Conservation (phyloP, 2,888 invertebrate species). For the Andrena chrysosceles region DNA sequence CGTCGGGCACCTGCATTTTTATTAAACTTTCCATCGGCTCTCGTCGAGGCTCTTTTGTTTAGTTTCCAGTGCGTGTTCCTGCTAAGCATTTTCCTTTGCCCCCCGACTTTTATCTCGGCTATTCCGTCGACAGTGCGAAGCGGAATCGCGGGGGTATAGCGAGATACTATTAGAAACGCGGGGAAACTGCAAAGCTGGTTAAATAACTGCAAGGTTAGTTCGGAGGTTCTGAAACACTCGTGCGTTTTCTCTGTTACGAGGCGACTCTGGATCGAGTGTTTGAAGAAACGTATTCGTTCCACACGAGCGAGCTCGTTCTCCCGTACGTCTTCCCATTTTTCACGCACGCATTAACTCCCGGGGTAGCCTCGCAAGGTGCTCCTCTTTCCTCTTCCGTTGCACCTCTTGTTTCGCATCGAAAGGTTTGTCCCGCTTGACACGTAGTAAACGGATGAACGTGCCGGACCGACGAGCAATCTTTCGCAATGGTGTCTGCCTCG, state of each 20-base stretch:
- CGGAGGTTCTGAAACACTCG: background rate
- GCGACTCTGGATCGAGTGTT: background rate
- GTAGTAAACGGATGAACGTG: background rate
- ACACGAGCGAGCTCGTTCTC: background rate
- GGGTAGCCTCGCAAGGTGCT: background rate
- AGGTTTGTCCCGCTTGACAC: background rate
- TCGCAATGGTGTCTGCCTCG: slow-evolving; percentile 9
- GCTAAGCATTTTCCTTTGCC: background rate
- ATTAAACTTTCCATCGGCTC: slow-evolving; percentile 2
- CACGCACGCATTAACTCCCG: slow-evolving; percentile 17
- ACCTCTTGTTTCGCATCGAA: background rate
- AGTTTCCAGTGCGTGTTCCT: slow-evolving; percentile 6
- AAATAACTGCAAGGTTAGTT: background rate
- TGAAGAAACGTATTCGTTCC: slow-evolving; percentile 3
- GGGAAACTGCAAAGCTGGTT: too few relatives aligned
- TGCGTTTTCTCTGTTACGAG: background rate
- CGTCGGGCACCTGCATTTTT: background rate
- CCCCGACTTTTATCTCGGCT: background rate
- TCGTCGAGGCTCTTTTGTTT: slow-evolving; percentile 6
- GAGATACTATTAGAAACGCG: too few relatives aligned
- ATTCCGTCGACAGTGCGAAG: background rate
- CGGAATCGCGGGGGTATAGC: background rate
- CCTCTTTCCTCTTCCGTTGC: background rate
- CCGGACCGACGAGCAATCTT: slow-evolving; percentile 13
- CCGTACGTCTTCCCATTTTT: background rate